Evolutionary conservation across 2,113 vertebrate species (phyloP).

Genomic region (Prolemur simus): DNA sequence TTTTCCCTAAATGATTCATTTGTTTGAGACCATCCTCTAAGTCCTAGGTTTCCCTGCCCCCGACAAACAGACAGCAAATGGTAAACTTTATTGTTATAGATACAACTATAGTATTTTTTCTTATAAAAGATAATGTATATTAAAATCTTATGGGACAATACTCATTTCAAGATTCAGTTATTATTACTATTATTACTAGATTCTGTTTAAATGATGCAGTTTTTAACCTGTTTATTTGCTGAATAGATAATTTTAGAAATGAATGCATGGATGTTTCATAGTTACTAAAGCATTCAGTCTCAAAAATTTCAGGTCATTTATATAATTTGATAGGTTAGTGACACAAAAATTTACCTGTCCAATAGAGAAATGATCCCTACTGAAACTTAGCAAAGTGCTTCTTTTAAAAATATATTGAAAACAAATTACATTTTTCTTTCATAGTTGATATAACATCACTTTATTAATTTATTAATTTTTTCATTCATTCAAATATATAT

Average conservation of each 20-base stretch:
- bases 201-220: not conserved
- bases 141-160: not conserved
- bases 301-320: not conserved
- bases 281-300: not conserved
- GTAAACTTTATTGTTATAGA: not conserved
- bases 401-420: not conserved
- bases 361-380: not conserved
- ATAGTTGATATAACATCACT: not conserved
- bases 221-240: slow-evolving; percentile 11
- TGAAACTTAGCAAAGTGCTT: not conserved
- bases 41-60: not conserved
- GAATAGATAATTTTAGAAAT: not conserved
- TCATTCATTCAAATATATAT: not conserved
- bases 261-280: not conserved
- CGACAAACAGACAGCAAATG: not conserved
- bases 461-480: not conserved
- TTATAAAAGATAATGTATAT: not conserved
- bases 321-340: not conserved
- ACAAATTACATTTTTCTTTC: not conserved
- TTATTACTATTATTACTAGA: not conserved
- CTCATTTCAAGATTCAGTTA: not conserved
- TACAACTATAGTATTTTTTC: not conserved
- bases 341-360: not conserved
- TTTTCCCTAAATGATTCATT: not conserved
- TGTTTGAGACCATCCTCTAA: not conserved